Evolutionary conservation across 2,888 invertebrate species (phyloP).

Genomic region (Scotopteryx bipunctaria): DNA sequence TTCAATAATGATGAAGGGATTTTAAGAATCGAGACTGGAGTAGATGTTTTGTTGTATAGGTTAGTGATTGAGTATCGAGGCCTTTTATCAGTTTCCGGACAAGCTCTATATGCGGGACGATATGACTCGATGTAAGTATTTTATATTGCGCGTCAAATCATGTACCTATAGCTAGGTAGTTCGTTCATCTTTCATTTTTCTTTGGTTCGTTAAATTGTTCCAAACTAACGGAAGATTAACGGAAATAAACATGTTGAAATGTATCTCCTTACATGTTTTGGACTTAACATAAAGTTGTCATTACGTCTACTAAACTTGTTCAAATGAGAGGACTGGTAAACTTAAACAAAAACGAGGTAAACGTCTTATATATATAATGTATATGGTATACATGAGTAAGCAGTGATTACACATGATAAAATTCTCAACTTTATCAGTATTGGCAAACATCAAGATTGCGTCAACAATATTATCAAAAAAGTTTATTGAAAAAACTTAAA

Average conservation of each 20-base stretch:
- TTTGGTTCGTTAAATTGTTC: too few species aligned
- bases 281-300: too few species aligned
- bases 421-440: slow-evolving; percentile 6
- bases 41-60: slow-evolving; percentile 41
- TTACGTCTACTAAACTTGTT: neutral
- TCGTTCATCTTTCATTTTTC: too few species aligned
- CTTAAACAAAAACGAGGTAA: too few species aligned
- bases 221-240: too few species aligned
- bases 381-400: too few species aligned
- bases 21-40: slow-evolving; percentile 49
- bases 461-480: slow-evolving; percentile 4
- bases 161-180: too few species aligned
- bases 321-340: slow-evolving; percentile 10
- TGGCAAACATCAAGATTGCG: slow-evolving; percentile 3
- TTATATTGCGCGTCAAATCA: too few species aligned
- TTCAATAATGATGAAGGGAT: slow-evolving; percentile 44
- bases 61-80: slow-evolving; percentile 56
- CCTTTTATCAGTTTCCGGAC: slow-evolving; percentile 38
- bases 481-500: neutral
- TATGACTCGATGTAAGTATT: slow-evolving; percentile 50
- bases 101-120: slow-evolving; percentile 50
- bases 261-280: too few species aligned
- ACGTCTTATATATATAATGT: too few species aligned
- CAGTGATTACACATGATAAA: neutral
- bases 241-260: too few species aligned